Base-by-base conservation (phyloP, 2,888 invertebrate genomes). In the Yponomeuta plumbellus region DNA sequence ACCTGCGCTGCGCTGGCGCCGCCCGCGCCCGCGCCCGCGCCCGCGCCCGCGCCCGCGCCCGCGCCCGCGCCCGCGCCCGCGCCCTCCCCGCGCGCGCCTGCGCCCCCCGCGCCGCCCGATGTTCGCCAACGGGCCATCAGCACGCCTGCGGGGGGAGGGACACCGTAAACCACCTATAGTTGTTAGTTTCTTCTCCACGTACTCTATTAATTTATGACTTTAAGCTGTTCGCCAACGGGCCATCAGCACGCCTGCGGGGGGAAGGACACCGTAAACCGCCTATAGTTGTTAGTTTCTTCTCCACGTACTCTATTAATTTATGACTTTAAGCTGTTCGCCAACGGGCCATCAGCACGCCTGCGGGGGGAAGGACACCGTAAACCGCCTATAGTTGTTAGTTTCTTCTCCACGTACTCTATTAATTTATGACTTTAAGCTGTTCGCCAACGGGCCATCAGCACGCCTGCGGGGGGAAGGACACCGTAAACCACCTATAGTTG, bases 401-500 rank as follows among this genome's bases (percentile, higher is more conserved):
- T n/a, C n/a, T n/a, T n/a, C n/a, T n/a, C n/a, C n/a, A n/a, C n/a
- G n/a, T n/a, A n/a, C n/a, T n/a, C n/a, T n/a, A n/a, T n/a, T n/a
- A n/a, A n/a, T n/a, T n/a, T n/a, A n/a, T n/a, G n/a, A n/a, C n/a
- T n/a, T n/a, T n/a, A n/a, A n/a, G n/a, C n/a, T 0, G 83, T 80
- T 84, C 95, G 96, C 77, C 94, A 94, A 3, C 96, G 92, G 0
- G 95, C 95, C 95, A 96, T 95, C 63, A 96, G 86, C 3, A 96
- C 95, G 76, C 94, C 94, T 94, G 74, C 2, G 44, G 63, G 23
- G 11, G 10, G 13, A 17, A 22, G 39, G 59, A 40, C n/a, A n/a
- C n/a, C n/a, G n/a, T n/a, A n/a, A n/a, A n/a, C n/a, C n/a, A n/a
- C n/a, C n/a, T n/a, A n/a, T n/a, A n/a, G n/a, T n/a, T n/a, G n/a